A percentile compares a stretch with the other conserved stretches of the same genome.
Conservation (phyloP, 2,888 invertebrate species). For the Chloroclysta siterata region DNA sequence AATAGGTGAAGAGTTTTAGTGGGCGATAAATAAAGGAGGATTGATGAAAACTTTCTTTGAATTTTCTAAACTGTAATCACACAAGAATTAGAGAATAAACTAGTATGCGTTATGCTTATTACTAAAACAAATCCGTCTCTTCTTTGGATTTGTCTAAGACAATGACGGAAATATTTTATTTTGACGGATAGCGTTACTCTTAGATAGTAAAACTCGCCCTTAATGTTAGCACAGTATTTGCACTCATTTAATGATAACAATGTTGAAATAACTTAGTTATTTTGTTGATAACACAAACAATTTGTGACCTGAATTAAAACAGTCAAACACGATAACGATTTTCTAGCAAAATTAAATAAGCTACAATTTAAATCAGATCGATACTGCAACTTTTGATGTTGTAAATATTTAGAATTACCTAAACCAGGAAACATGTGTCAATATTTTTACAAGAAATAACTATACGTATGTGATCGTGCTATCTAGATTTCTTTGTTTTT, state of each 20-base stretch:
- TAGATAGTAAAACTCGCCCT: not conserved
- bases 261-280: constrained; percentile 19
- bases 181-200: too few species aligned
- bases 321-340: constrained; percentile 18
- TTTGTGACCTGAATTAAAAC: constrained; percentile 20
- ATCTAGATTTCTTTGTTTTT: constrained; percentile 36
- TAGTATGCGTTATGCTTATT: not conserved
- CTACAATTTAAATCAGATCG: not conserved
- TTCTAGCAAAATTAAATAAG: constrained; percentile 1
- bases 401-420: not conserved
- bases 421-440: constrained; percentile 15
- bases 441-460: constrained; percentile 26
- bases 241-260: constrained; percentile 13
- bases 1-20: constrained; percentile 39
- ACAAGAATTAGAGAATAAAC: not conserved
- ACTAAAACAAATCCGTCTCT: too few species aligned
- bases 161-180: too few species aligned
- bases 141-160: too few species aligned
- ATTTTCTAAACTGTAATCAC: not conserved
- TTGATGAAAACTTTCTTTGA: not conserved
- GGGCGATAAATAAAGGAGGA: not conserved
- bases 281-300: constrained; percentile 17
- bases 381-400: not conserved
- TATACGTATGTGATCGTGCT: constrained; percentile 22
- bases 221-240: constrained; percentile 20